These are phyloP conservation scores for Sarcophaga variegata DNA, from an alignment of 2,888 invertebrate species.

Conservation along the genomic window DNA sequence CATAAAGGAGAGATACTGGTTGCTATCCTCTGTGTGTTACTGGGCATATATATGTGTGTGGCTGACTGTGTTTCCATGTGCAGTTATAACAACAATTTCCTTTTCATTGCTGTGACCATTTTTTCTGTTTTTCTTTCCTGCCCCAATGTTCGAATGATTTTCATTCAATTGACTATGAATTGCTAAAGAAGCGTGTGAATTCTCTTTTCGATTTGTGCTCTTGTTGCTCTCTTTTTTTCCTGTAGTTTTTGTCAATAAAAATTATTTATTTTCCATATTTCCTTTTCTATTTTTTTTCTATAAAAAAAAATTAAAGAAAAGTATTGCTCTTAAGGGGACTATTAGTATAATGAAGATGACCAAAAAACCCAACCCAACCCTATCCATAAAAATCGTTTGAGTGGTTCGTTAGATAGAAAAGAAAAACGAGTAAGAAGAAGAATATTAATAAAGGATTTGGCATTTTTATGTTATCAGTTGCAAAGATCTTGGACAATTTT, in stretches of 20 bases:
- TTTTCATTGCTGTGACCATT: conserved; percentile 3
- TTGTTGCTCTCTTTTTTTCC: not conserved
- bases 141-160: not conserved
- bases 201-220: not conserved
- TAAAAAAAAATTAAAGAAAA: not conserved
- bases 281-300: not conserved
- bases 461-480: conserved; percentile 21
- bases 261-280: not conserved
- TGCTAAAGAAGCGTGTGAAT: conserved; percentile 12
- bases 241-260: not conserved
- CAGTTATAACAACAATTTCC: not conserved
- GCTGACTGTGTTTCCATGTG: not conserved
- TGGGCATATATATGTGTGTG: not conserved
- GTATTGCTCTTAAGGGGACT: not conserved
- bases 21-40: not conserved
- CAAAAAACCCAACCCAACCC: not conserved
- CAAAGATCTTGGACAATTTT: conserved; percentile 2
- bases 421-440: not conserved
- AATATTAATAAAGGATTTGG: conserved; percentile 2
- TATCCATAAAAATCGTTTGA: too few species aligned
- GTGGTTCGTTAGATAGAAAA: not conserved
- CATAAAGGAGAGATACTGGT: not conserved
- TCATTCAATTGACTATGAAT: conserved; percentile 12
- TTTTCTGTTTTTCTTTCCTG: not conserved
- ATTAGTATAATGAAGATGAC: not conserved